A percentile compares a stretch with the other conserved stretches of the same genome.
Conservation (phyloP, 92 coral and sea anemone genomes). For the Palythoa grandiflora region DNA sequence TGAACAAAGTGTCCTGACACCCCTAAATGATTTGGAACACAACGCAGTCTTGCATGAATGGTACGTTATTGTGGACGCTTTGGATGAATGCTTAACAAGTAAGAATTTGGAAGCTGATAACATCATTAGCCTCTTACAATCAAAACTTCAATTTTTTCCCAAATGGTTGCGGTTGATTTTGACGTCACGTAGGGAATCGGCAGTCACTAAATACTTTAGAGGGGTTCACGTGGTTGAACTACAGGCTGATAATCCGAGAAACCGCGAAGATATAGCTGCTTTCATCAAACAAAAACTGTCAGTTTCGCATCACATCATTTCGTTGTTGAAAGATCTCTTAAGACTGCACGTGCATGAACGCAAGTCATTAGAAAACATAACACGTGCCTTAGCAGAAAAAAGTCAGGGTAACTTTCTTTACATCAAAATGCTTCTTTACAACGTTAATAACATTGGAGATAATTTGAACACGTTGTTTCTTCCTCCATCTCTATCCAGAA, state of each 20-base stretch:
- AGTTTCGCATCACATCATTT: too few relatives aligned
- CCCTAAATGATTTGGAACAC: conserved; percentile 59
- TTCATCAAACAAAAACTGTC: conserved; percentile 43
- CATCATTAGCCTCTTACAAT: conserved; percentile 62
- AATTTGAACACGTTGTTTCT: conserved; percentile 4
- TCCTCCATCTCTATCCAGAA: conserved; percentile 51
- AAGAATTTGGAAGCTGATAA: conserved; percentile 26
- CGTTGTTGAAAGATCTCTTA: background rate
- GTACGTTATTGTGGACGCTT: conserved; percentile 79
- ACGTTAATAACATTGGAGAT: conserved; percentile 1
- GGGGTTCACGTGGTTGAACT: conserved; percentile 44
- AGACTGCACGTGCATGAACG: background rate
- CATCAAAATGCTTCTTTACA: conserved; percentile 63
- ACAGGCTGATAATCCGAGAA: conserved; percentile 61
- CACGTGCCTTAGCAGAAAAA: conserved; percentile 49
- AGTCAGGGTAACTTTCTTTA: conserved; percentile 85
- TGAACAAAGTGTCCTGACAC: conserved; percentile 75
- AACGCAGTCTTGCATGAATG: conserved; percentile 35
- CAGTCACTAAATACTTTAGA: conserved; percentile 40
- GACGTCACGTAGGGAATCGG: conserved; percentile 70
- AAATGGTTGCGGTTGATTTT: conserved; percentile 62
- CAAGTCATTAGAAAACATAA: conserved; percentile 20
- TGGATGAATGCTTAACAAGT: conserved; percentile 77
- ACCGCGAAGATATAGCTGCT: conserved; percentile 71
- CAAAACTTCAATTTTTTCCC: conserved; percentile 67